Conservation (phyloP, 2,888 invertebrate species). For the Oxytorus armatus region DNA sequence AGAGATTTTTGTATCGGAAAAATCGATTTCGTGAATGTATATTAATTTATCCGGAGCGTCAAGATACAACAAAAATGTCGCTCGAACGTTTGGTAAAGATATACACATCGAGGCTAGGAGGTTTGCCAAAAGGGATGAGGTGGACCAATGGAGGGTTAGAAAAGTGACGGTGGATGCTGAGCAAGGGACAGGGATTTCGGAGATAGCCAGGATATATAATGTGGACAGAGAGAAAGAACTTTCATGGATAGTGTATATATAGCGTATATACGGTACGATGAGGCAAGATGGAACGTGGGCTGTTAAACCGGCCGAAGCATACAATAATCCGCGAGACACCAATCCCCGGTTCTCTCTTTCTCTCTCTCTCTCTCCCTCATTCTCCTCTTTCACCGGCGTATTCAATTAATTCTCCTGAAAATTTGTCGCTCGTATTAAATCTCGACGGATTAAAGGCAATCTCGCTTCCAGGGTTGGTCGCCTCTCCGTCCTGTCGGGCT, state of each 20-base stretch:
- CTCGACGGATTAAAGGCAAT: constrained; percentile 83
- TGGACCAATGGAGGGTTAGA: constrained; percentile 56
- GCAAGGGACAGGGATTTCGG: constrained; percentile 67
- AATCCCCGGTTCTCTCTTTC: constrained; percentile 73
- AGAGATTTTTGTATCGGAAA: background rate
- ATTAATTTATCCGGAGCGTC: background rate
- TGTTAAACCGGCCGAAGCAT: constrained; percentile 81
- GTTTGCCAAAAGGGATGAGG: constrained; percentile 66
- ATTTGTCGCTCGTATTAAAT: constrained; percentile 84
- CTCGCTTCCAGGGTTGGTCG: constrained; percentile 75
- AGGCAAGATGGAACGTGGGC: constrained; percentile 71
- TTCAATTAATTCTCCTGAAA: constrained; percentile 84
- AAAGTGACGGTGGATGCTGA: constrained; percentile 43
- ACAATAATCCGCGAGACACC: constrained; percentile 83
- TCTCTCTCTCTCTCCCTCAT: constrained; percentile 22
- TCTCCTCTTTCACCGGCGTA: constrained; percentile 72
- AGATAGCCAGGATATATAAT: constrained; percentile 79
- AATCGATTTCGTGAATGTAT: background rate
- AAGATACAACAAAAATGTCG: background rate
- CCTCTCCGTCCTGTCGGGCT: constrained; percentile 62
- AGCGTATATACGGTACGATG: constrained; percentile 14
- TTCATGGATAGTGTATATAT: constrained; percentile 25
- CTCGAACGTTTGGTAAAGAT: constrained; percentile 26
- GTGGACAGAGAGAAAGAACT: constrained; percentile 67
- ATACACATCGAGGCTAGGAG: constrained; percentile 22